A percentile compares a stretch with the other conserved stretches of the same genome.
These are phyloP conservation scores for Heliconius ethilla DNA, from an alignment of 2,888 invertebrate species.

Conservation along the genomic window DNA sequence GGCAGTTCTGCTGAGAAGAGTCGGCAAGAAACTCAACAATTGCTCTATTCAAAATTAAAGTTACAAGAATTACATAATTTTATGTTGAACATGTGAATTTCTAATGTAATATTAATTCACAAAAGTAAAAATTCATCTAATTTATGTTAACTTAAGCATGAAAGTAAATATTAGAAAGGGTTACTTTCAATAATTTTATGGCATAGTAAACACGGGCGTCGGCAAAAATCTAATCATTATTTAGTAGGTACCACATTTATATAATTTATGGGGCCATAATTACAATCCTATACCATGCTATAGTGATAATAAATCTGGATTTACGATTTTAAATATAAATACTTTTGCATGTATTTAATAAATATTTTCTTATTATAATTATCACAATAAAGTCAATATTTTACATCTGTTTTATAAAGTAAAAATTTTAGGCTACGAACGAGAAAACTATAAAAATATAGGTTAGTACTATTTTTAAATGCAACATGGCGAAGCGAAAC, in stretches of 20 bases:
- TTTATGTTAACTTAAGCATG: neutral
- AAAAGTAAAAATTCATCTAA: neutral
- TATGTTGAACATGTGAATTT: neutral
- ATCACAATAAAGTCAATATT: neutral
- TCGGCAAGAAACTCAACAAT: no score
- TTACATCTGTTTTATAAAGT: neutral
- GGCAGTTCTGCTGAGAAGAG: no score
- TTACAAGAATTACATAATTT: neutral
- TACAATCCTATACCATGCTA: neutral
- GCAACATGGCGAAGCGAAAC: slow-evolving; percentile 23
- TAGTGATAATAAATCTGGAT: neutral
- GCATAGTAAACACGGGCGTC: neutral
- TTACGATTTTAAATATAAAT: no score
- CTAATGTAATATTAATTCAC: neutral
- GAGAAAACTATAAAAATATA: slow-evolving; percentile 24
- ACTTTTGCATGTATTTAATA: no score
- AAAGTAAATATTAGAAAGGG: slow-evolving; percentile 1
- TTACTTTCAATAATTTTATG: neutral
- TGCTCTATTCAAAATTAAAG: no score
- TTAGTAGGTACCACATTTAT: neutral
- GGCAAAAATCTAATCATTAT: neutral
- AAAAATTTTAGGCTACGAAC: neutral
- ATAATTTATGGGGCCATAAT: neutral
- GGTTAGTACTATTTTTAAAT: slow-evolving; percentile 27
- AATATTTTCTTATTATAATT: no score